Percentiles rank a stretch among this genome's conserved stretches.
Evolutionary conservation across 2,797 vertebrate genomes (phyloP).

Genomic region (Hippoglossus hippoglossus): DNA sequence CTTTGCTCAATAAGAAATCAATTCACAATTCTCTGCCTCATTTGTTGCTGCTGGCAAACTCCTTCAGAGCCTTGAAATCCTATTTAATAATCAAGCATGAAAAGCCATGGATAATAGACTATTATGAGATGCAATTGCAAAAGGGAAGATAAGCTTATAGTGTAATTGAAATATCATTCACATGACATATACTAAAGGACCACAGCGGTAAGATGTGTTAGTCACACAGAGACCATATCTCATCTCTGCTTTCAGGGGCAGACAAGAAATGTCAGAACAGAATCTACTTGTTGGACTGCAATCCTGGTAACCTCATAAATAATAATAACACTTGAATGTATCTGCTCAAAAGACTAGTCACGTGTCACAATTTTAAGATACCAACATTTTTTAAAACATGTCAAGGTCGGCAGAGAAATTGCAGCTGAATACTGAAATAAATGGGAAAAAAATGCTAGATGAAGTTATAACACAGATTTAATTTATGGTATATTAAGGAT

Average conservation of each 20-base stretch:
- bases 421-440: no score
- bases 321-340: constrained; percentile 3
- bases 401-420: neutral
- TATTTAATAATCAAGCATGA: constrained; percentile 80
- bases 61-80: constrained; percentile 73
- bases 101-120: constrained; percentile 76
- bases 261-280: constrained; percentile 9
- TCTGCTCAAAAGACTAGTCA: neutral
- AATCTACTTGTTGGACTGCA: constrained; percentile 25
- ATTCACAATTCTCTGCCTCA: constrained; percentile 78
- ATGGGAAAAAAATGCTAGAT: no score
- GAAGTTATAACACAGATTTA: neutral
- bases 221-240: constrained; percentile 35
- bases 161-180: constrained; percentile 80
- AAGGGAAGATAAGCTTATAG: constrained; percentile 70
- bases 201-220: constrained; percentile 34
- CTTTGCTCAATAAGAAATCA: constrained; percentile 72
- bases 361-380: neutral
- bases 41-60: constrained; percentile 70
- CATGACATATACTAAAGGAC: constrained; percentile 52
- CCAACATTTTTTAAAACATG: neutral
- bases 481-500: neutral
- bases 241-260: constrained; percentile 34
- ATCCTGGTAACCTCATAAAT: constrained; percentile 3
- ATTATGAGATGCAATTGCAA: constrained; percentile 74